A percentile compares a stretch with the other conserved stretches of the same genome.
These are phyloP conservation scores for Heteromormyrus szaboi DNA, from an alignment of 2,797 vertebrate species.

Conservation along the genomic window DNA sequence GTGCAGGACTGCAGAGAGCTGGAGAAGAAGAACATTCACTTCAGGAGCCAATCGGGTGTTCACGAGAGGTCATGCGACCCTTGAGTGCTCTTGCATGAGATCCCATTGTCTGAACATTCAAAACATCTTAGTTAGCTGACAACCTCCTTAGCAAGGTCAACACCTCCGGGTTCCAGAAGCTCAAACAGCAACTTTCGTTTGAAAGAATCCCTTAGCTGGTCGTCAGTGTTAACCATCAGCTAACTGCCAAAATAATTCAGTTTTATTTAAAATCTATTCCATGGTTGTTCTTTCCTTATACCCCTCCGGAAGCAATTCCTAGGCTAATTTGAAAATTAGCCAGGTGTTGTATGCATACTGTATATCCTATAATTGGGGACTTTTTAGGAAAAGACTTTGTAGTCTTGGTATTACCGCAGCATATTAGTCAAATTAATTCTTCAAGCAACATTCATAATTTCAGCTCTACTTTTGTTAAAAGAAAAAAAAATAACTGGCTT, in stretches of 20 bases:
- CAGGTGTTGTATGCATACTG: not conserved
- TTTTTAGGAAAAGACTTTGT: not conserved
- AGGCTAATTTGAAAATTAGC: not conserved
- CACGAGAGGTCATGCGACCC: not conserved
- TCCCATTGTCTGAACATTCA: not conserved
- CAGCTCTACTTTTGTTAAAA: not conserved
- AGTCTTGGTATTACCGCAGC: not conserved
- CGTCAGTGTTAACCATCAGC: not conserved
- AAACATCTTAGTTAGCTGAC: not conserved
- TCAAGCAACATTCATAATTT: not conserved
- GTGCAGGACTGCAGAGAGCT: not conserved
- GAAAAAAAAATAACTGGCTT: not conserved
- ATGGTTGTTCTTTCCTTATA: not conserved
- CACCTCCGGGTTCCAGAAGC: not conserved
- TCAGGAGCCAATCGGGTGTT: not conserved
- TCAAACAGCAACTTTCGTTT: not conserved
- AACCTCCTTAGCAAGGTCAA: not conserved
- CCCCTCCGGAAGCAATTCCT: not conserved
- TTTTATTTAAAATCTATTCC: not conserved
- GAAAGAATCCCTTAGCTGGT: not conserved
- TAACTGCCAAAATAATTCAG: not conserved
- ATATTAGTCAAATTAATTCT: not conserved
- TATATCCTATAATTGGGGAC: not conserved
- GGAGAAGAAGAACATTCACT: not conserved
- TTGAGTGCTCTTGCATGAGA: not conserved